Conservation (phyloP, 2,888 invertebrate genomes). For the Carcina quercana region DNA sequence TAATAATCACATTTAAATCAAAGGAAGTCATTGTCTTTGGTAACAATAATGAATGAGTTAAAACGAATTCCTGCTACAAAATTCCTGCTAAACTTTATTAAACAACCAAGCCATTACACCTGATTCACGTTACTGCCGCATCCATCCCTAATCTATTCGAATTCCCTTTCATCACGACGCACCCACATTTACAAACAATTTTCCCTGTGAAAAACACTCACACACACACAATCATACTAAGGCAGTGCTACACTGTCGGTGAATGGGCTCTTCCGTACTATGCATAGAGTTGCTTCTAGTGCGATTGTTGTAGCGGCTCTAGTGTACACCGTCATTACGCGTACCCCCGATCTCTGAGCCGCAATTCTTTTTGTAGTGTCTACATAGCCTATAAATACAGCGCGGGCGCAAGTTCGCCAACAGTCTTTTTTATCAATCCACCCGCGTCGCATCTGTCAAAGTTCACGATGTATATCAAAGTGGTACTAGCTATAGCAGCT, state of each 20-base stretch:
- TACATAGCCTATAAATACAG: conserved; percentile 63
- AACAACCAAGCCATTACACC: too few species aligned
- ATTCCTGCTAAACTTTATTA: too few species aligned
- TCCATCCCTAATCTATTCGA: conserved; percentile 8
- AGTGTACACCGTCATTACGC: conserved; percentile 10
- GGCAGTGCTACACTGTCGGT: conserved; percentile 16
- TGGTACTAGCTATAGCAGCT: conserved; percentile 34
- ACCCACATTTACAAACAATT: conserved; percentile 31
- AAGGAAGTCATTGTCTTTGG: too few species aligned
- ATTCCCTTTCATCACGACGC: conserved; percentile 21
- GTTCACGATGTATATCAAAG: conserved; percentile 43
- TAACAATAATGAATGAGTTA: too few species aligned
- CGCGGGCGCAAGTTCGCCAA: conserved; percentile 36
- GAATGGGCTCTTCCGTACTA: conserved; percentile 8
- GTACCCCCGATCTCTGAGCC: conserved; percentile 42
- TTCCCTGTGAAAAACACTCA: conserved; percentile 39
- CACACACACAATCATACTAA: conserved; percentile 16
- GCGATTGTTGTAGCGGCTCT: conserved; percentile 3
- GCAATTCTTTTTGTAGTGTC: conserved; percentile 39
- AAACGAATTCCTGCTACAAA: too few species aligned
- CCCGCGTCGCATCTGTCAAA: conserved; percentile 44
- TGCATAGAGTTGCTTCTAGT: conserved; percentile 2
- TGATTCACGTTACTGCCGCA: conserved; percentile 1
- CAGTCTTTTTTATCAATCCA: conserved; percentile 67
- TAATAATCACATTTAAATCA: too few species aligned